These are phyloP conservation scores for Calliopum simillimum DNA, from an alignment of 2,888 invertebrate genomes.

Conservation along the genomic window DNA sequence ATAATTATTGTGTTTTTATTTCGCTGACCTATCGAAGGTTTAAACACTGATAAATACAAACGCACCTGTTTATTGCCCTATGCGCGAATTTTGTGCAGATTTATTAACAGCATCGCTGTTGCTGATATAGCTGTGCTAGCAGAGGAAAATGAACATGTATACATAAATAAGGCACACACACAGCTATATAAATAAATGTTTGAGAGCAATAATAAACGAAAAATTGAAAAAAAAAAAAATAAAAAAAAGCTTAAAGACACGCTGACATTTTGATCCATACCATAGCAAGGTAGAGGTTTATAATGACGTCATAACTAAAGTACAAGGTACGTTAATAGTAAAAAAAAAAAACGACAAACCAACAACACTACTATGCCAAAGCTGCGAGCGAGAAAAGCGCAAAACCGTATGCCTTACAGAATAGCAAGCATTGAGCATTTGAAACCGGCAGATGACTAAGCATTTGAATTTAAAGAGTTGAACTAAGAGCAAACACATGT, in stretches of 20 bases:
- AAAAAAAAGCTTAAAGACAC: conserved; percentile 37
- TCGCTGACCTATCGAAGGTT: too few relatives aligned
- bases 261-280: conserved; percentile 47
- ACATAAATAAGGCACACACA: conserved; percentile 36
- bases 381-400: too few relatives aligned
- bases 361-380: conserved; percentile 2
- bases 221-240: too few relatives aligned
- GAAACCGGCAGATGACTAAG: too few relatives aligned
- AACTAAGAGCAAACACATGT: too few relatives aligned
- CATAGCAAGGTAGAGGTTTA: conserved; percentile 24
- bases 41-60: too few relatives aligned
- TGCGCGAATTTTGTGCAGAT: conserved; percentile 25
- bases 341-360: conserved; percentile 4
- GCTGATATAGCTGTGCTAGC: not conserved
- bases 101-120: conserved; percentile 25
- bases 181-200: not conserved
- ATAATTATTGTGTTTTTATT: too few relatives aligned
- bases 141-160: not conserved
- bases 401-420: too few relatives aligned
- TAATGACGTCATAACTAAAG: conserved; percentile 38
- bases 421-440: too few relatives aligned
- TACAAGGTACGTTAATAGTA: not conserved
- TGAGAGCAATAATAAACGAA: not conserved
- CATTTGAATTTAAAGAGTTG: too few relatives aligned
- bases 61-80: not conserved